Evolutionary conservation across 53 echinoderm and acorn worm genomes (phyloP), one percentile per base, ranked within the genome.

Genomic region (Hippasteria phrygiana): DNA sequence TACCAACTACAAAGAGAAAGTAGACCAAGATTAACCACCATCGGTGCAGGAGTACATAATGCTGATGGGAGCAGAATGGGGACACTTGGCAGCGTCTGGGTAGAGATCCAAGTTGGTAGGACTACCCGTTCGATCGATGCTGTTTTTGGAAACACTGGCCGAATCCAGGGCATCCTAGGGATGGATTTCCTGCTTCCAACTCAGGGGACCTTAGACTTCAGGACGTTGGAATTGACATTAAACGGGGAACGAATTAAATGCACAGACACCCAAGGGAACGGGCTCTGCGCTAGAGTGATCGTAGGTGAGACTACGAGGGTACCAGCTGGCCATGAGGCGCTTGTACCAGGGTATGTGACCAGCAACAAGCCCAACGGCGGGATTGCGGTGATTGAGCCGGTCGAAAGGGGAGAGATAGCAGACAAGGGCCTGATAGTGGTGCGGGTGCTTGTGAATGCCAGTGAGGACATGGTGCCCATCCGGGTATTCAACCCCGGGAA

Each of bases 401-500:
- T 27, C 5, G 41, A 71, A 7, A 75, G 62, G 28, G 43, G 89
- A 14, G 73, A 90, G 41, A 12, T 90, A 36, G 45, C 22, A 8
- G 62, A 74, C 5, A 75, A 62, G 18, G 88, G 92, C 0, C 50
- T 83, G n/a, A 18, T 92, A 6, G 40, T 92, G 33, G 92, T 88
- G 2, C 33, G 92, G 22, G 78, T 75, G 14, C 50, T 92, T 31
- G 88, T 83, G 16, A 12, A 27, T 0, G 51, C 48, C 1, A 24
- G 17, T 16, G 43, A 66, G 33, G 27, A 17, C 40, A 28, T 16
- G 14, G 27, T 91, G 2, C 91, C 91, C 6, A 66, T 75, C 14
- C 34, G 85, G 55, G 54, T 92, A 17, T 92, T 38, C 43, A 92
- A 92, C 71, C 92, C 93, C 32, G 77, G 86, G 0, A 28, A 29